A percentile compares a stretch with the other conserved stretches of the same genome.
Evolutionary conservation across 2,113 vertebrate genomes (phyloP).

Genomic region (Reinhardtius hippoglossoides): DNA sequence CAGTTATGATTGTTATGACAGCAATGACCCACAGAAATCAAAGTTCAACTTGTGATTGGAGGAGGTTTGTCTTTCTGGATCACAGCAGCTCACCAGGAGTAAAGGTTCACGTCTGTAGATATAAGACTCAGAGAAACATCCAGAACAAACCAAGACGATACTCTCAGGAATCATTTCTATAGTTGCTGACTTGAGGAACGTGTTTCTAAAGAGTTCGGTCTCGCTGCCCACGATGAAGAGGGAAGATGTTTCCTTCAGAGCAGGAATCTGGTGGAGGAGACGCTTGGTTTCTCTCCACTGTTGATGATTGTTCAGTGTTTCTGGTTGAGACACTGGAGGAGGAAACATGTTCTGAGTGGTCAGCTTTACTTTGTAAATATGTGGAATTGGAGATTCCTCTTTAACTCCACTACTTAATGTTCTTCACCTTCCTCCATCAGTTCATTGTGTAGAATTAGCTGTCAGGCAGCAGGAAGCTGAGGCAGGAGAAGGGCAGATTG

Average conservation of each 20-base stretch:
- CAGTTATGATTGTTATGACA: too few species aligned
- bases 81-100: not conserved
- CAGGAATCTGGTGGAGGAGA: slow-evolving; percentile 41
- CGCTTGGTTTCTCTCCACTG: slow-evolving; percentile 6
- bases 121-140: slow-evolving; percentile 1
- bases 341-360: slow-evolving; percentile 40
- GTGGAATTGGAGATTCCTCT: too few species aligned
- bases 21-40: too few species aligned
- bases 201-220: slow-evolving; percentile 55
- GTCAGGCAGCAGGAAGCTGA: slow-evolving; percentile 1
- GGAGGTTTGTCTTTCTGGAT: not conserved
- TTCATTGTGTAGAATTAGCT: not conserved
- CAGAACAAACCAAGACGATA: slow-evolving; percentile 49
- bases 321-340: not conserved
- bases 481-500: slow-evolving; percentile 58
- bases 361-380: too few species aligned
- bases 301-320: slow-evolving; percentile 59
- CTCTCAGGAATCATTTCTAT: slow-evolving; percentile 57
- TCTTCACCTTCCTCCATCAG: not conserved
- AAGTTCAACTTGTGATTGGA: not conserved
- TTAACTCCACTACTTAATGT: too few species aligned
- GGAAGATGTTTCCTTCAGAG: slow-evolving; percentile 42
- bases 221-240: slow-evolving; percentile 51
- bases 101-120: not conserved
- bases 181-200: slow-evolving; percentile 40